Evolutionary conservation across 2,113 vertebrate species (phyloP), one percentile per base, ranked within the genome.

Genomic region (Phocoena phocoena): DNA sequence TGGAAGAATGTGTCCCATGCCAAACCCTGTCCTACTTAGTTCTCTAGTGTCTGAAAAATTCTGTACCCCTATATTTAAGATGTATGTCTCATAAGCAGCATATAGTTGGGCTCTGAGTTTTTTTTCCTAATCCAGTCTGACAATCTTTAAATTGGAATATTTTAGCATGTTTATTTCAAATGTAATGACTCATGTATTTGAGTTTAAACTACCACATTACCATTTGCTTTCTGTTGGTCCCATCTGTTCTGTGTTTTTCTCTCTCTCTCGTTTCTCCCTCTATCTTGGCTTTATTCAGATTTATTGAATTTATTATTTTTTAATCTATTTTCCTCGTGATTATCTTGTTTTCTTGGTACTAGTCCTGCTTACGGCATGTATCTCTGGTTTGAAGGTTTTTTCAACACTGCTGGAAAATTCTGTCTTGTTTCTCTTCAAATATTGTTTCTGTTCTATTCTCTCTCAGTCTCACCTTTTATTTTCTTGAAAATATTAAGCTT

Each of bases 91-190:
- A 20, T 83, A 55, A 95, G 44, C 41, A 83, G 10, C 41, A 60
- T 41, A 58, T 2, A 68, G 15, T 31, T 92, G 53, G 33, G 12
- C 62, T 87, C 83, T 33, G 53, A 53, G 2, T 1, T 74, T 44
- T n/a, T 63, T 33, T 13, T 6, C 13, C 50, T 6, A 81, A 94
- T 83, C 26, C 38, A 53, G 8, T 73, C 38, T 74, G 14, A 86
- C 26, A 18, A 92, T 81, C 55, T 80, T 92, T 62, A 81, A 87
- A 90, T 65, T 94, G 41, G 12, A 90, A 13, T 84, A 87, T 74
- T 95, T 93, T 68, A 96, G 8, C 31, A 74, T 47, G 25, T 88
- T 97, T 88, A 90, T 36, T 82, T 95, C 58, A 65, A 68, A 58
- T 70, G 36, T 87, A 85, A 67, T 90, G 94, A 87, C n/a, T 79